phyloP scores from a whole-genome alignment of 2,113 vertebrate species.

The Hystrix brachyura region DNA sequence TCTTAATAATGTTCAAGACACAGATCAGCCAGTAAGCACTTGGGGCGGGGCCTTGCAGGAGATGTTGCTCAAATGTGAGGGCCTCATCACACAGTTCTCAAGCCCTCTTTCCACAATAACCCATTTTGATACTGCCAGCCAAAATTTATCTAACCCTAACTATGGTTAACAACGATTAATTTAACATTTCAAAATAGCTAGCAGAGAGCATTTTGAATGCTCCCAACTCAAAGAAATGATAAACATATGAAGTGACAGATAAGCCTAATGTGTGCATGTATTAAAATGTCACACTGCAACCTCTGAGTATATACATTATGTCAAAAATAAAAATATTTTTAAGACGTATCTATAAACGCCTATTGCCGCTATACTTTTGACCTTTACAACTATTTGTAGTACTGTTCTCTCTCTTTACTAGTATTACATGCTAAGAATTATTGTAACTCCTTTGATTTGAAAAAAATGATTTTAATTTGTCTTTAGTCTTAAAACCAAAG shows the following conservation, averaged over 20 bases:
- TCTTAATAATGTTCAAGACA: neutral
- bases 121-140: neutral
- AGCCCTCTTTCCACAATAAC: neutral
- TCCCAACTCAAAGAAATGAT: neutral
- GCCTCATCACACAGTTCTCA: neutral
- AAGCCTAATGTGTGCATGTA: neutral
- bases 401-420: neutral
- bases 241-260: neutral
- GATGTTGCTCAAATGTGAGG: neutral
- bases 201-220: neutral
- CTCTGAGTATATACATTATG: neutral
- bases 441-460: constrained; percentile 4
- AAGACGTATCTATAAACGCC: neutral
- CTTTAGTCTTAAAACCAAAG: constrained; percentile 49
- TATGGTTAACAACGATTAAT: neutral
- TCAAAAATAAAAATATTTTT: constrained; percentile 28
- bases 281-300: neutral
- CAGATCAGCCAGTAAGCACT: neutral
- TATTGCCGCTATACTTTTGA: neutral
- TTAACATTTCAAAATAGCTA: neutral
- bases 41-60: no score
- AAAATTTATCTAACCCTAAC: neutral
- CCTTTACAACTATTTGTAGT: constrained; percentile 33
- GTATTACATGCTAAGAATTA: constrained; percentile 21
- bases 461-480: neutral